Percentiles rank a stretch among this genome's conserved stretches.
Evolutionary conservation across 2,888 invertebrate species (phyloP).

Genomic region (Sussaba pulchella): DNA sequence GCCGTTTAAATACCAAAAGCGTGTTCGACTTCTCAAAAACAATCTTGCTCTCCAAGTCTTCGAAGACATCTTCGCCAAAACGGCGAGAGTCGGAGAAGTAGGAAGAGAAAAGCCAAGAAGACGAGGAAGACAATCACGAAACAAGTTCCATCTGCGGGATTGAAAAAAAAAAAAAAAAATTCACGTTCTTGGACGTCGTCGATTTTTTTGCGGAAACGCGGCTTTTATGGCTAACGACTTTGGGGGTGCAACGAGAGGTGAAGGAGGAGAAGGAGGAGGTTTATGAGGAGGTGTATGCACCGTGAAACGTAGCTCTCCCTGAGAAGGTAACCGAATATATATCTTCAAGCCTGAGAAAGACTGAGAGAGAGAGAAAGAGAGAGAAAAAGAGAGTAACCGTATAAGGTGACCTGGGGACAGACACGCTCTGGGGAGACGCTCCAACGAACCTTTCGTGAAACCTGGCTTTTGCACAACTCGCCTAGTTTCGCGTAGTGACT

Average conservation of each 20-base stretch:
- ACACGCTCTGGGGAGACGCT: conserved; percentile 59
- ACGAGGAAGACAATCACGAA: too few relatives aligned
- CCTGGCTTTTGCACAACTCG: conserved; percentile 61
- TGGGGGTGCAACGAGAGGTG: too few relatives aligned
- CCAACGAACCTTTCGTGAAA: conserved; percentile 56
- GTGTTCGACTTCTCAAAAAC: too few relatives aligned
- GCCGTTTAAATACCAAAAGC: too few relatives aligned
- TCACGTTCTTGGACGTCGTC: neutral
- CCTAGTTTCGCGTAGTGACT: conserved; percentile 63
- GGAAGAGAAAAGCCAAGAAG: too few relatives aligned
- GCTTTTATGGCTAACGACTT: conserved; percentile 46
- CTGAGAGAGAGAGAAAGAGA: neutral
- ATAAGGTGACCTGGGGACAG: conserved; percentile 64
- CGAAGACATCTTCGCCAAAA: too few relatives aligned
- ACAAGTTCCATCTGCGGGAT: conserved; percentile 16
- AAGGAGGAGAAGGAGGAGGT: too few relatives aligned
- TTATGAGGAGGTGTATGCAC: conserved; percentile 32
- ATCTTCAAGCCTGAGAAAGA: conserved; percentile 16
- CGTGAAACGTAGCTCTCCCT: conserved; percentile 50
- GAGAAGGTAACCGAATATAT: conserved; percentile 65
- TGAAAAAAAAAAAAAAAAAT: conserved; percentile 3
- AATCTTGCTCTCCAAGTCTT: too few relatives aligned
- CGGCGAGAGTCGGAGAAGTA: too few relatives aligned
- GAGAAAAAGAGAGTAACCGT: conserved; percentile 23
- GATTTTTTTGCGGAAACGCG: conserved; percentile 16